Evolutionary conservation across 2,888 invertebrate genomes (phyloP).

Genomic region (Metalampra italica): DNA sequence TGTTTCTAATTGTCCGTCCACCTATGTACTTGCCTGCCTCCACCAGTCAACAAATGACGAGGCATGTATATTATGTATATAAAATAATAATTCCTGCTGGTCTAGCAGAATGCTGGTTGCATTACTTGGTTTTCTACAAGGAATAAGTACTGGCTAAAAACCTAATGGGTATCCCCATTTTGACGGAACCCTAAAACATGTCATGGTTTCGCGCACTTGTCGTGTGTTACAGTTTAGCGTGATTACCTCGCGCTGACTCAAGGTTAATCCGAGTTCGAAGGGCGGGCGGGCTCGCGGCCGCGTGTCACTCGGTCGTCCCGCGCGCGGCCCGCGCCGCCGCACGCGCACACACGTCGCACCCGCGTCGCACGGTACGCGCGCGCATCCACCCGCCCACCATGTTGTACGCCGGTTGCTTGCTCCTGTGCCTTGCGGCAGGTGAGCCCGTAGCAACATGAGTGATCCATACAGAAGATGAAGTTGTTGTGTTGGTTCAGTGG

Average conservation of each 20-base stretch:
- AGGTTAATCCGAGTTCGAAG: slow-evolving; percentile 51
- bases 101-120: too few species aligned
- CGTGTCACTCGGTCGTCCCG: slow-evolving; percentile 27
- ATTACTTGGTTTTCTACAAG: too few species aligned
- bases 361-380: slow-evolving; percentile 16
- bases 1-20: too few species aligned
- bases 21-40: too few species aligned
- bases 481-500: not conserved
- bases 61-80: too few species aligned
- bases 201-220: too few species aligned
- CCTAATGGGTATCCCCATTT: too few species aligned
- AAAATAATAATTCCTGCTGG: too few species aligned
- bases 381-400: slow-evolving; percentile 27
- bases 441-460: slow-evolving; percentile 14
- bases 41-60: too few species aligned
- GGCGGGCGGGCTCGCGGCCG: slow-evolving; percentile 40
- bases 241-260: slow-evolving; percentile 34
- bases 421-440: slow-evolving; percentile 60
- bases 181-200: too few species aligned
- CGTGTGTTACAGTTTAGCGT: slow-evolving; percentile 17
- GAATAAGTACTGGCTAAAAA: too few species aligned
- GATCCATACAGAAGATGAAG: not conserved
- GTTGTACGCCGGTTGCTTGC: slow-evolving; percentile 36
- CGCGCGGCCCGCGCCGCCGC: slow-evolving; percentile 21
- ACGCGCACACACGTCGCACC: slow-evolving; percentile 10